Percentiles rank a stretch among this genome's conserved stretches.
phyloP scores from a whole-genome alignment of 1,140 invertebrate species.

The Sitophilus oryzae region DNA sequence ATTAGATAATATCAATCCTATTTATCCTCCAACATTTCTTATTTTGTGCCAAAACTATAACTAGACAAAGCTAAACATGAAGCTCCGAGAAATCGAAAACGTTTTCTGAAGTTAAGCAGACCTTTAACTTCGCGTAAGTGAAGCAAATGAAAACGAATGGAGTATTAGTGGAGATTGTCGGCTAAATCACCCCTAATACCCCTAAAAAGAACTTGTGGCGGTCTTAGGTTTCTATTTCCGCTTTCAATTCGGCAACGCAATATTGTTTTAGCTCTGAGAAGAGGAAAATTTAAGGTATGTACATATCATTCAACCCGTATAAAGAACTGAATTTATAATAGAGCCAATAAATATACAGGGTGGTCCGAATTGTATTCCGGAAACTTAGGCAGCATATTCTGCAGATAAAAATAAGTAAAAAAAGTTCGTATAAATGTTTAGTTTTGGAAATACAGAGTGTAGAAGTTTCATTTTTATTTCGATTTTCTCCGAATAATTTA shows the following conservation, averaged over 20 bases:
- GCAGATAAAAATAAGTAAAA: neutral
- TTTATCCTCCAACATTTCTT: too few relatives aligned
- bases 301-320: too few relatives aligned
- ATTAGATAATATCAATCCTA: too few relatives aligned
- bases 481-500: too few relatives aligned
- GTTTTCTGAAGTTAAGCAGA: too few relatives aligned
- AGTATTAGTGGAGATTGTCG: conserved; percentile 29
- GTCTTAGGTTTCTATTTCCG: conserved; percentile 27
- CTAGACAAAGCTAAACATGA: too few relatives aligned
- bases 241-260: neutral
- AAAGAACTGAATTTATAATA: too few relatives aligned
- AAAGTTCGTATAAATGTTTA: neutral
- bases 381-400: neutral
- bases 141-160: conserved; percentile 24
- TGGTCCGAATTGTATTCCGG: neutral
- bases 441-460: neutral
- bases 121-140: conserved; percentile 21
- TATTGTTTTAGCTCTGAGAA: neutral
- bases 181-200: conserved; percentile 26
- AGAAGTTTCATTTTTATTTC: too few relatives aligned
- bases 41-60: too few relatives aligned
- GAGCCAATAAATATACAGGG: neutral
- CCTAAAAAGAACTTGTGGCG: conserved; percentile 28
- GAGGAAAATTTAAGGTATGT: too few relatives aligned
- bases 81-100: too few relatives aligned